These are phyloP conservation scores for Furcifer pardalis DNA, from an alignment of 2,797 vertebrate species.

Conservation along the genomic window DNA sequence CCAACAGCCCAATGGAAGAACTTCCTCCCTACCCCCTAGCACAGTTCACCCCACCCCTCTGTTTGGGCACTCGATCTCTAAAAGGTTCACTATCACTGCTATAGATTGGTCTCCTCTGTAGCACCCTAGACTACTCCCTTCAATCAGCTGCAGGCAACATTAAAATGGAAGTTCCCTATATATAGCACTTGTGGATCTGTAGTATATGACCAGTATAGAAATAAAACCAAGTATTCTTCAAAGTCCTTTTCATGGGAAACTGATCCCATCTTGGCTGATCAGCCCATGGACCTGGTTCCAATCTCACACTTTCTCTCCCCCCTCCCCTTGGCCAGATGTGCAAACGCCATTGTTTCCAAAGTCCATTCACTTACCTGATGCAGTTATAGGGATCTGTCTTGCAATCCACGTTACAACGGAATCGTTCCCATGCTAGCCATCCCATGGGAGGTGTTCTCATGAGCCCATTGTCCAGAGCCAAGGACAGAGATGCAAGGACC, in stretches of 20 bases:
- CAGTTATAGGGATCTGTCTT: slow-evolving; percentile 87
- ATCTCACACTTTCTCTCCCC: not conserved
- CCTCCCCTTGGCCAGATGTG: not conserved
- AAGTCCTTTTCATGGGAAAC: not conserved
- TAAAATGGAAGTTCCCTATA: not conserved
- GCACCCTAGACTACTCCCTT: not conserved
- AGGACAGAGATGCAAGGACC: slow-evolving; percentile 50
- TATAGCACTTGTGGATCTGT: not conserved
- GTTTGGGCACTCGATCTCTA: too few relatives aligned
- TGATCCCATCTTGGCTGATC: not conserved
- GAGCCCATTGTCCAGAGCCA: slow-evolving; percentile 88
- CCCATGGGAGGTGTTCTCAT: slow-evolving; percentile 92
- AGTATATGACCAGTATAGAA: too few relatives aligned
- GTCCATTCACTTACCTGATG: slow-evolving; percentile 80
- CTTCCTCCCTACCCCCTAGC: too few relatives aligned
- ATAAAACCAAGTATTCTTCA: not conserved
- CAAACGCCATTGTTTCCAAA: not conserved
- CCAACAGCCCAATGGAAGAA: too few relatives aligned
- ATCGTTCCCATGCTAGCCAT: slow-evolving; percentile 95
- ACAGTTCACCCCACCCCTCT: too few relatives aligned
- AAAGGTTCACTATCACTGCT: too few relatives aligned
- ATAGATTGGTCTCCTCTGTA: not conserved
- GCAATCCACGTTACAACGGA: slow-evolving; percentile 89
- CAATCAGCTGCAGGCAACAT: not conserved
- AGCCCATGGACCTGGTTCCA: too few relatives aligned